A percentile compares a stretch with the other conserved stretches of the same genome.
These are phyloP conservation scores for Nesoenas mayeri DNA, from an alignment of 2,113 vertebrate species.

Conservation along the genomic window DNA sequence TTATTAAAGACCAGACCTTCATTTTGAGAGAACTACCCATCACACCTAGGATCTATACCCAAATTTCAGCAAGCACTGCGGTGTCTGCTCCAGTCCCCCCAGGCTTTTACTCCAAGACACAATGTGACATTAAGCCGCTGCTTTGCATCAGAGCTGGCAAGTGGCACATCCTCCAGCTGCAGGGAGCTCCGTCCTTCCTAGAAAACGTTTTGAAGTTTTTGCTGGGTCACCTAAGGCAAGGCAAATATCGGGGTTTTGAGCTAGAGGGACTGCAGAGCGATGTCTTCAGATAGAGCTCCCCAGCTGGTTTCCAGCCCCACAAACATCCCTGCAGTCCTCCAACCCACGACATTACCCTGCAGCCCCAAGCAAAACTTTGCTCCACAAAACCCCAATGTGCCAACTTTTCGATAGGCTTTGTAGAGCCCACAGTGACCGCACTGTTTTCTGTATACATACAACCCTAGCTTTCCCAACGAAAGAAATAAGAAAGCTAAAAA, in stretches of 20 bases:
- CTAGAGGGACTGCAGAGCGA: not conserved
- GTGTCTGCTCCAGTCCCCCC: not conserved
- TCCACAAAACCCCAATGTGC: not conserved
- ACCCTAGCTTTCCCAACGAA: not conserved
- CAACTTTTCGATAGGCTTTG: not conserved
- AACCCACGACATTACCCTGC: fast-evolving
- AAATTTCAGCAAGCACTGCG: not conserved
- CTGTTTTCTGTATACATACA: not conserved
- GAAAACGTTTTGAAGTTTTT: not conserved
- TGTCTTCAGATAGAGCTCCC: not conserved
- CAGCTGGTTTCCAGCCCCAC: not conserved
- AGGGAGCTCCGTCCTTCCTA: not conserved
- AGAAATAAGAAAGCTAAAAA: not conserved
- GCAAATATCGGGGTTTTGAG: not conserved
- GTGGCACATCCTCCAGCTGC: not conserved
- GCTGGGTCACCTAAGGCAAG: not conserved
- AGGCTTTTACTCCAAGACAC: not conserved
- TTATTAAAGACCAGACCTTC: not conserved
- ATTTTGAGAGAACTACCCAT: not conserved
- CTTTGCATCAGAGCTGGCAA: not conserved
- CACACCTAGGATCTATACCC: not conserved
- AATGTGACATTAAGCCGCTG: not conserved
- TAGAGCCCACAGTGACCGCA: not conserved
- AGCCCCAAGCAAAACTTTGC: not conserved
- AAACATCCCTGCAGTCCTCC: not conserved